Evolutionary conservation across 1,140 invertebrate species (phyloP).

Genomic region (Heliconius hermathena): DNA sequence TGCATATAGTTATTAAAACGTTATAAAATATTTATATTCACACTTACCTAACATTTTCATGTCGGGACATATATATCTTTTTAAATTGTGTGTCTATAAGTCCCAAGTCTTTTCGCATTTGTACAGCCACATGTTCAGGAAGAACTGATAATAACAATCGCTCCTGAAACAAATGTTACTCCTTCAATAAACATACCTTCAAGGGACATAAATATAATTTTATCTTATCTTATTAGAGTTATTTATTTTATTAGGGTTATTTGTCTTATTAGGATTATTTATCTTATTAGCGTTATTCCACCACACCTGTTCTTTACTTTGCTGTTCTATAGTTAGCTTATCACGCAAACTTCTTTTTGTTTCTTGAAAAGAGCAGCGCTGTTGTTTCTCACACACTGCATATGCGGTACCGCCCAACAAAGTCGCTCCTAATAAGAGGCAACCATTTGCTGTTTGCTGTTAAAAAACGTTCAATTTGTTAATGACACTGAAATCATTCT

Average conservation of each 20-base stretch:
- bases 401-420: slow-evolving; percentile 90
- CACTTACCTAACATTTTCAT: slow-evolving; percentile 95
- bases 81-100: slow-evolving; percentile 95
- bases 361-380: slow-evolving; percentile 93
- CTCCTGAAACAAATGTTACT: slow-evolving; percentile 85
- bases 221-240: neutral
- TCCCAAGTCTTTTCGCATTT: slow-evolving; percentile 95
- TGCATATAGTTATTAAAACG: neutral
- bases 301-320: slow-evolving; percentile 93
- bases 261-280: neutral
- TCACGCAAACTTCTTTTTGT: slow-evolving; percentile 95
- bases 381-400: slow-evolving; percentile 92
- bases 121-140: slow-evolving; percentile 96
- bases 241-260: neutral
- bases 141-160: slow-evolving; percentile 94
- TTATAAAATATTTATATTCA: neutral
- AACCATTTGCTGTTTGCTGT: slow-evolving; percentile 87
- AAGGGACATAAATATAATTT: neutral
- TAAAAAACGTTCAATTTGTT: slow-evolving; percentile 28
- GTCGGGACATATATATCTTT: slow-evolving; percentile 98
- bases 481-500: neutral
- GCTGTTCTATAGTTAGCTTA: slow-evolving; percentile 95
- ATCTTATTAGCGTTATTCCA: neutral
- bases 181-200: neutral
- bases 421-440: slow-evolving; percentile 87